These are phyloP conservation scores for Koerneria pararmatus DNA, from an alignment of 2,888 invertebrate genomes.

Conservation along the genomic window DNA sequence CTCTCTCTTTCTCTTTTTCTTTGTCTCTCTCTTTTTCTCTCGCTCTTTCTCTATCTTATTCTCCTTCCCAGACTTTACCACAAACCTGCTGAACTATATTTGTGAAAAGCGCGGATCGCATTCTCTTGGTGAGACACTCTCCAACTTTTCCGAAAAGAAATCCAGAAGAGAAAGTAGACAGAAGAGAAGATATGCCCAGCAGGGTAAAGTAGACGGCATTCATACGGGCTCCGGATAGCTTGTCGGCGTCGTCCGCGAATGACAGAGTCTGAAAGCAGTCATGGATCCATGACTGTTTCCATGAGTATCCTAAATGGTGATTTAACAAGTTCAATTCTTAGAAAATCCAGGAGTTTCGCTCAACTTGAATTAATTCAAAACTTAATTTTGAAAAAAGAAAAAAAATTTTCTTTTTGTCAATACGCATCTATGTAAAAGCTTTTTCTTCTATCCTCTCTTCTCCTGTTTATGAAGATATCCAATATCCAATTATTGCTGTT, in stretches of 20 bases:
- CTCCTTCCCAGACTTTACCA: neutral
- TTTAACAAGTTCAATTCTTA: neutral
- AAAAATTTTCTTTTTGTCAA: no score
- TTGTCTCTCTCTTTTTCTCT: conserved; percentile 11
- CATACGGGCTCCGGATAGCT: conserved; percentile 15
- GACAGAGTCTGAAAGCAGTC: conserved; percentile 21
- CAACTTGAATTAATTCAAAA: no score
- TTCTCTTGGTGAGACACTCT: conserved; percentile 40
- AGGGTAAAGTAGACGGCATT: conserved; percentile 28
- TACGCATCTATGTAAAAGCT: no score
- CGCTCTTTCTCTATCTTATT: conserved; percentile 7
- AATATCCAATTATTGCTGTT: no score
- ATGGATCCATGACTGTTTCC: neutral
- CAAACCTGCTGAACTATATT: conserved; percentile 57
- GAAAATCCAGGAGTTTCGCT: no score
- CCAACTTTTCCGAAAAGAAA: conserved; percentile 41
- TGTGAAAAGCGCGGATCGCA: conserved; percentile 59
- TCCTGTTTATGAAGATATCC: no score
- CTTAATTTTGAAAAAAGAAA: no score
- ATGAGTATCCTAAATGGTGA: neutral
- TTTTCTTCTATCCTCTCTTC: no score
- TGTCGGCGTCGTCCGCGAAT: conserved; percentile 24
- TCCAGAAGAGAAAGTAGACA: conserved; percentile 30
- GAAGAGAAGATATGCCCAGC: conserved; percentile 21
- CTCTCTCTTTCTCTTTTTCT: conserved; percentile 12